A percentile compares a stretch with the other conserved stretches of the same genome.
These are phyloP conservation scores for Xestia xanthographa DNA, from an alignment of 2,888 invertebrate genomes.

Conservation along the genomic window DNA sequence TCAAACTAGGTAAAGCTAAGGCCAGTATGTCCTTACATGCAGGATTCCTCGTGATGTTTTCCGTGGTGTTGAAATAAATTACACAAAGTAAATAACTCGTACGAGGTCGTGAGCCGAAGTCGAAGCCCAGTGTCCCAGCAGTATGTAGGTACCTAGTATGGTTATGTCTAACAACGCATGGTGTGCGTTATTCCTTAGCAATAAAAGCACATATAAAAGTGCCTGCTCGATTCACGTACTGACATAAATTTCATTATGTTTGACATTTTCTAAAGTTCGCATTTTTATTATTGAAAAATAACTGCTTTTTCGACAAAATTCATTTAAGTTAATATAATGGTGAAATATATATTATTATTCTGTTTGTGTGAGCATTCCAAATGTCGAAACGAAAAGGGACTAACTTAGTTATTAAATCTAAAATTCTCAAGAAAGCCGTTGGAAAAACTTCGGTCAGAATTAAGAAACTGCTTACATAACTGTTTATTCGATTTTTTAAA, in stretches of 20 bases:
- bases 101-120: too few species aligned
- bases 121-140: too few species aligned
- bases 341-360: constrained; percentile 3
- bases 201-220: constrained; percentile 31
- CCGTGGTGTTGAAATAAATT: background rate
- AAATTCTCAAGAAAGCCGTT: constrained; percentile 6
- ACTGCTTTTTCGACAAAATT: background rate
- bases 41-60: background rate
- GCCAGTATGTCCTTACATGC: background rate
- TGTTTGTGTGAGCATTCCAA: constrained; percentile 12
- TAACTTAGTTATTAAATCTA: constrained; percentile 21
- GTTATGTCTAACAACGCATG: too few species aligned
- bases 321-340: constrained; percentile 19
- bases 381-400: constrained; percentile 18
- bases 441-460: constrained; percentile 24
- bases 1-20: background rate
- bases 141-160: background rate
- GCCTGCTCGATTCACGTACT: constrained; percentile 27
- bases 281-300: constrained; percentile 49
- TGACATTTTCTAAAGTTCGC: constrained; percentile 30
- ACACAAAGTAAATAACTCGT: too few species aligned
- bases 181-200: constrained; percentile 15
- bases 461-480: constrained; percentile 35
- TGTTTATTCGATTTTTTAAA: constrained; percentile 32
- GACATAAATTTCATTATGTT: constrained; percentile 28